Evolutionary conservation across 2,113 vertebrate species (phyloP).

Genomic region (Eubucco bourcierii): DNA sequence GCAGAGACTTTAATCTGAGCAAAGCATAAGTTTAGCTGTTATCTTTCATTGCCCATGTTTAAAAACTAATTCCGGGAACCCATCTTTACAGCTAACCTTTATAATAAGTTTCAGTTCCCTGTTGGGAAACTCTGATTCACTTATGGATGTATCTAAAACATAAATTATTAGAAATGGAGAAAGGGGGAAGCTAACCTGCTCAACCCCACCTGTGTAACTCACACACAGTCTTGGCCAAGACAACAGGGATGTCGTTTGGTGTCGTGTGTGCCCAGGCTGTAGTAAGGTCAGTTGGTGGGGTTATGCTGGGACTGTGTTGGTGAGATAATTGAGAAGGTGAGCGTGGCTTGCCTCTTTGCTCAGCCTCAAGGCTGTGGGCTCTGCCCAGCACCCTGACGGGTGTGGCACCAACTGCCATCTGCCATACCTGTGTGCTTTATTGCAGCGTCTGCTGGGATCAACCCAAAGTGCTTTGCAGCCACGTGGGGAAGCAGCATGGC

Average conservation of each 20-base stretch:
- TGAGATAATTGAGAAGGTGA: not conserved
- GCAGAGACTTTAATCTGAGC: not conserved
- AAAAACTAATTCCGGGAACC: not conserved
- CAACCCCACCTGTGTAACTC: not conserved
- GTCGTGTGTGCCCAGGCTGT: not conserved
- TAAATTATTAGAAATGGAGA: not conserved
- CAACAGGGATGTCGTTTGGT: fast-evolving
- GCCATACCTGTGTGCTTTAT: fast-evolving
- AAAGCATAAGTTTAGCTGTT: conserved; percentile 33
- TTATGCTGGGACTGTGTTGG: not conserved
- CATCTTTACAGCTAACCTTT: conserved; percentile 1
- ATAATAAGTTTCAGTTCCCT: not conserved
- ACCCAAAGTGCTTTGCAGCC: fast-evolving
- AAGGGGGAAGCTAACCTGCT: not conserved
- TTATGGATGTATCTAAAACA: not conserved
- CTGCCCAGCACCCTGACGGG: not conserved
- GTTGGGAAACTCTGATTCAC: not conserved
- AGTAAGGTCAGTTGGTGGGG: fast-evolving
- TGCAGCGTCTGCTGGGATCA: not conserved
- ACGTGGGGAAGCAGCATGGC: fast-evolving
- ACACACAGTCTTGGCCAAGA: not conserved
- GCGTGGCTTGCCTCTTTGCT: not conserved
- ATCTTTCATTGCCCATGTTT: conserved; percentile 7
- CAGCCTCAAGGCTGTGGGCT: not conserved
- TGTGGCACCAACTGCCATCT: not conserved